Base-by-base conservation (phyloP, 1,140 invertebrate genomes). In the Zaprionus kolodkinae region DNA sequence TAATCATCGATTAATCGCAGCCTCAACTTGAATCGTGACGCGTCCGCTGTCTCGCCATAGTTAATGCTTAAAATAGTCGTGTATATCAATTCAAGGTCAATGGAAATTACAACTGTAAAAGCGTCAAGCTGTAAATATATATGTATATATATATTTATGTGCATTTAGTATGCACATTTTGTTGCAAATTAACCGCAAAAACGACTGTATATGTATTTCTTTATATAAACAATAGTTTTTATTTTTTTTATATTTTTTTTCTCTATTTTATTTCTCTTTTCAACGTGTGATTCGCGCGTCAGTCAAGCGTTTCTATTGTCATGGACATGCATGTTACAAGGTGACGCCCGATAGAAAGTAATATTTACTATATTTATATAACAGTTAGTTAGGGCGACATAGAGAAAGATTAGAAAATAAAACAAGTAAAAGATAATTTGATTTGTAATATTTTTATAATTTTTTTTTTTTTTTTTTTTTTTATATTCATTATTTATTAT, bases 41-140 rank as follows among this genome's bases (percentile, higher is more conserved):
- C 64, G 52, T 17, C 10, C 43, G 55, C 68, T 50, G 30, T 45
- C n/a, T 60, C 48, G 27, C 9, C 21, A 35, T 61, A 40, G n/a
- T 43, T n/a, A 13, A 43, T 50, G 33, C 10, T 27, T 27, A 30
- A 30, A 30, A 36, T 65, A 65, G 61, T 69, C 48, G 67, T 78
- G 67, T 65, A 60, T 67, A 71, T 72, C 21, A 52, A 71, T 76
- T 76, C 73, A 79, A 79, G 77, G 77, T 79, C 77, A 67, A 48
- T 33, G 15, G 54, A 67, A 76, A 66, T 65, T 63, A 55, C 72
- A 75, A 70, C 66, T 43, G 57, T 50, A 65, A 50, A 50, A 25
- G 15, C 45, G 45, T 21, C 45, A 50, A 71, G 36, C 45, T 55
- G 43, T 54, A 69, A 54, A 40, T 54, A 7, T 21, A 21, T 21